Evolutionary conservation across 2,797 vertebrate genomes (phyloP).

Genomic region (Anguilla megastoma): DNA sequence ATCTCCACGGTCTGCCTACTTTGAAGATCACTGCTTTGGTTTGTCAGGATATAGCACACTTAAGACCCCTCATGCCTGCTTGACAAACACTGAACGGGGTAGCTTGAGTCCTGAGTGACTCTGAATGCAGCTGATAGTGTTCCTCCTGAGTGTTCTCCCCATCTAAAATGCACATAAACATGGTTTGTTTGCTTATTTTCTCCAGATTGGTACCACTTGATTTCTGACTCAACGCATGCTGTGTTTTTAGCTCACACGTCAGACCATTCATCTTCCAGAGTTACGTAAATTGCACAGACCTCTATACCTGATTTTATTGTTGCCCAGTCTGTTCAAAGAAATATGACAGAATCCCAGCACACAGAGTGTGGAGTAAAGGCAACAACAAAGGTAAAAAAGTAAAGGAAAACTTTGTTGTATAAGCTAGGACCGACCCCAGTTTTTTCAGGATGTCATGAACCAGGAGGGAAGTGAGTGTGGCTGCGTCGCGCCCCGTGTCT

Average conservation of each 20-base stretch:
- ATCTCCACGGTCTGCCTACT: conserved; percentile 39
- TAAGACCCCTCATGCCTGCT: conserved; percentile 1
- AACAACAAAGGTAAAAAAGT: neutral
- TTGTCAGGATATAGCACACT: conserved; percentile 27
- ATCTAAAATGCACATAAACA: neutral
- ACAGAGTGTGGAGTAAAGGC: neutral
- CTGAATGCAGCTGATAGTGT: neutral
- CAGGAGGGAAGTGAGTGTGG: neutral
- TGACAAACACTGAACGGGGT: conserved; percentile 12
- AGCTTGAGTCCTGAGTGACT: conserved; percentile 15
- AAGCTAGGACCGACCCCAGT: neutral
- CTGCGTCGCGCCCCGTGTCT: neutral
- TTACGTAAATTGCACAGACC: neutral
- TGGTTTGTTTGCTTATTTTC: conserved; percentile 7
- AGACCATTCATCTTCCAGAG: neutral
- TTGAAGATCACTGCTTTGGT: conserved; percentile 27
- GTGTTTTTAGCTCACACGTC: neutral
- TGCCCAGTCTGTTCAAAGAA: neutral
- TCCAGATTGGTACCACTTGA: neutral
- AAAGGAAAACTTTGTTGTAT: neutral
- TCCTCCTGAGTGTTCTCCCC: neutral
- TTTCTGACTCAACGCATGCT: neutral
- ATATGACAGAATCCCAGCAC: neutral
- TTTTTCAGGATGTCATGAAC: neutral
- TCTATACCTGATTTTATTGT: neutral